These are phyloP conservation scores for Carpatolechia fugitivella DNA, from an alignment of 2,888 invertebrate species.

Conservation along the genomic window DNA sequence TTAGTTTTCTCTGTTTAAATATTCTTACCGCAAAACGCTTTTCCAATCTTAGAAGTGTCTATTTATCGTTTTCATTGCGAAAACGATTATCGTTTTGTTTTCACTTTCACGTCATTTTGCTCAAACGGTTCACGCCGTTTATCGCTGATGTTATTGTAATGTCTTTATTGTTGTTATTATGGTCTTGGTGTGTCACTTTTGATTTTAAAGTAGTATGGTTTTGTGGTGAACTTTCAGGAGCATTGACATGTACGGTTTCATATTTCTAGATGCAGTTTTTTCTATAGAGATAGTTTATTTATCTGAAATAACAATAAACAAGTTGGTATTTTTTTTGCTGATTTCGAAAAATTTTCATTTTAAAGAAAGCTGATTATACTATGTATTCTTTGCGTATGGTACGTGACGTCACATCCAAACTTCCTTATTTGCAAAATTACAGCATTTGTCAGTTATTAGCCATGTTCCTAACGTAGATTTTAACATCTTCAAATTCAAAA, in stretches of 20 bases:
- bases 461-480: too few species aligned
- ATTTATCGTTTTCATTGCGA: constrained; percentile 31
- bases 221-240: constrained; percentile 3
- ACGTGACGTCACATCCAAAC: too few species aligned
- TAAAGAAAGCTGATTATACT: too few species aligned
- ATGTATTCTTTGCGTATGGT: too few species aligned
- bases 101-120: constrained; percentile 41
- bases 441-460: too few species aligned
- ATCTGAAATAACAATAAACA: too few species aligned
- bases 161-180: constrained; percentile 2
- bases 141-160: neutral
- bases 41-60: constrained; percentile 33
- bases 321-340: too few species aligned
- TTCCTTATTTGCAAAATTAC: too few species aligned
- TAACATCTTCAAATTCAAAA: too few species aligned
- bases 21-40: constrained; percentile 40
- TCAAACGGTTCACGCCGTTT: constrained; percentile 17
- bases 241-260: neutral
- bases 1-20: constrained; percentile 34
- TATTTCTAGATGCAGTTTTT: too few species aligned
- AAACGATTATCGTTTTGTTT: constrained; percentile 33
- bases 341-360: too few species aligned
- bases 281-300: too few species aligned
- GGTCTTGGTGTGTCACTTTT: neutral
- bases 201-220: neutral